Evolutionary conservation across 2,888 invertebrate species (phyloP), one percentile per base, ranked within the genome.

Genomic region (Agrilus biguttatus): DNA sequence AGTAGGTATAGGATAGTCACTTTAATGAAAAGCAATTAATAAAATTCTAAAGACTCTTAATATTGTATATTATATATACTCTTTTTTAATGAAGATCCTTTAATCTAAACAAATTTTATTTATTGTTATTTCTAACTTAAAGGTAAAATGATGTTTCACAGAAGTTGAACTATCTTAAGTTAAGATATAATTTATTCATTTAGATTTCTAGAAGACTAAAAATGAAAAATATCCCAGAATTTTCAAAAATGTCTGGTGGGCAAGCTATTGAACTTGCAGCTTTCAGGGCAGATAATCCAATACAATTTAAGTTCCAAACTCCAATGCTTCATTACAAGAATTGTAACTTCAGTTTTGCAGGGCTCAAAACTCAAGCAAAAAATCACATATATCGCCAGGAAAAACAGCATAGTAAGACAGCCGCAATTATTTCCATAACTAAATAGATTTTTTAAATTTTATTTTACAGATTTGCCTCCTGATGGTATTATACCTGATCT

Each of bases 281-380:
- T 1, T 65, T 59, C 33, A 70, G 70, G 57, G 75, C 80, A 8
- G 74, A 73, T n/a, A 68, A 84, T 63, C 73, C 77, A 1, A 56
- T 68, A 8, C 67, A 75, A 45, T 89, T 80, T 64, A 53, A 71
- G 19, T 84, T 91, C 56, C 73, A 79, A 0, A 55, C 74, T 36
- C 78, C 84, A 1, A 64, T 91, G 61, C 56, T 71, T 3, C 71
- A 63, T 48, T 68, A 75, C 43, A 75, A 72, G 57, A 79, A 91
- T 61, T 96, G 96, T 60, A 83, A 88, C 65, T 96, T 96, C 60
- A 92, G 91, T 65, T 88, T 93, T 62, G 73, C 89, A 49, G 95
- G 95, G 1, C 60, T 88, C 2, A 83, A 83, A 59, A 80, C 78
- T 59, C 73, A 70, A 41, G 68, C 77, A 8, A 56, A 67, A 65